Evolutionary conservation across 1,140 invertebrate genomes (phyloP), one percentile per base, ranked within the genome.

Genomic region (Callitettix versicolor): DNA sequence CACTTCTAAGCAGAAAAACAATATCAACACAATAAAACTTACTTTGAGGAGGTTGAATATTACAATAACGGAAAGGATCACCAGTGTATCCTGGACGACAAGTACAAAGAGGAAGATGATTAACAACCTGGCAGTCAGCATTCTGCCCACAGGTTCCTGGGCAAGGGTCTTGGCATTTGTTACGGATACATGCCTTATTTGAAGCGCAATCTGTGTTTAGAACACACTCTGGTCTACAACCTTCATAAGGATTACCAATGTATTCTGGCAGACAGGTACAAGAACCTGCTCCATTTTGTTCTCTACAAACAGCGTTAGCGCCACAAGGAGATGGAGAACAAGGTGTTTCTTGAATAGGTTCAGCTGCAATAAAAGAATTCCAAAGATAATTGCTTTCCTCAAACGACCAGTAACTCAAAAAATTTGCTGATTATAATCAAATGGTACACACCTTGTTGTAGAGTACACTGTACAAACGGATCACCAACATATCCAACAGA

Each of bases 201-300:
- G 81, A 73, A 7, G 81, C 61, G 66, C 84, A 88, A 64, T 87
- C 84, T 1, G 78, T 79, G 63, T 85, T 81, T 1, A 80, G 64
- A 1, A 76, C 67, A 68, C 86, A 90, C 68, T 88, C 84, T 21
- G 86, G 86, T 62, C 80, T 71, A 66, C 84, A 87, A 15, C 81
- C 80, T 64, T 83, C 76, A 74, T 68, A 86, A 3, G 85, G 86
- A 72, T 88, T 86, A 40, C 86, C 86, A 60, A 80, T 77, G 63
- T 85, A 86, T 26, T 82, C 79, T 1, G 77, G 70, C 12, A 81
- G 66, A 67, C 86, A 89, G 43, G 77, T 73, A 65, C 87, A 90
- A 30, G 80, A 74, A 15, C 79, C 82, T 21, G 79, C 77, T 30
- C 78, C 76, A 59, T 79, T 76, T 56, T 76, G 74, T 67, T 84